phyloP scores from a whole-genome alignment of 23 tunicate species.

The Corella eumyota region DNA sequence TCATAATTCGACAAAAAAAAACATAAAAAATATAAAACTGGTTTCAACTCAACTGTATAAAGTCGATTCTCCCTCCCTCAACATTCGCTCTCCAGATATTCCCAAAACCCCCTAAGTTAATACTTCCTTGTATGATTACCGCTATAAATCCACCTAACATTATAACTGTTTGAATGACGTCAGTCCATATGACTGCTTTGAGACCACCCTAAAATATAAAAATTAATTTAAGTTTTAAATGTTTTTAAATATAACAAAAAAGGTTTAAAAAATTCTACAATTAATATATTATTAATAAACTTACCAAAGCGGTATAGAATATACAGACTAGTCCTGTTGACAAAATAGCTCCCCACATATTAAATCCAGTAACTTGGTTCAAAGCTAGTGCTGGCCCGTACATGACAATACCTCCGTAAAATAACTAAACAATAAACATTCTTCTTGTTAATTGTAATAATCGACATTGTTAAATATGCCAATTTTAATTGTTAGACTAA shows the following conservation, averaged over 20 bases:
- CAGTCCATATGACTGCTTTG: conserved; percentile 95
- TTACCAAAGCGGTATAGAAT: conserved; percentile 87
- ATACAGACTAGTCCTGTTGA: conserved; percentile 83
- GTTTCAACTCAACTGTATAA: conserved; percentile 76
- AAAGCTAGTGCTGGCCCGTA: conserved; percentile 90
- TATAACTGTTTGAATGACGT: conserved; percentile 65
- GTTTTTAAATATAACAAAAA: too few relatives aligned
- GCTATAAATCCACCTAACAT: conserved; percentile 82
- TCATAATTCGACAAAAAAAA: too few relatives aligned
- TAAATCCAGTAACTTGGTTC: conserved; percentile 75
- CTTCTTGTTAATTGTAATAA: too few relatives aligned
- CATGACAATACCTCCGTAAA: conserved; percentile 88
- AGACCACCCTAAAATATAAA: conserved; percentile 57
- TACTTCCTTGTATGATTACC: conserved; percentile 81
- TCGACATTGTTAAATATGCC: too few relatives aligned
- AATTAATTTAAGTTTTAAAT: not conserved
- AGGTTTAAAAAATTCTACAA: not conserved
- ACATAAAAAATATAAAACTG: too few relatives aligned
- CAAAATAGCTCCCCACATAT: conserved; percentile 71
- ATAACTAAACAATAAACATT: conserved; percentile 11
- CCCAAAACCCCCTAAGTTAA: conserved; percentile 71
- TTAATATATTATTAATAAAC: not conserved
- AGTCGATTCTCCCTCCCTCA: conserved; percentile 72
- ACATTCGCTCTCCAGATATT: conserved; percentile 62
- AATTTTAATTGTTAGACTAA: too few relatives aligned